A percentile compares a stretch with the other conserved stretches of the same genome.
Evolutionary conservation across 2,888 invertebrate genomes (phyloP).

Genomic region (Rotaria macrura): DNA sequence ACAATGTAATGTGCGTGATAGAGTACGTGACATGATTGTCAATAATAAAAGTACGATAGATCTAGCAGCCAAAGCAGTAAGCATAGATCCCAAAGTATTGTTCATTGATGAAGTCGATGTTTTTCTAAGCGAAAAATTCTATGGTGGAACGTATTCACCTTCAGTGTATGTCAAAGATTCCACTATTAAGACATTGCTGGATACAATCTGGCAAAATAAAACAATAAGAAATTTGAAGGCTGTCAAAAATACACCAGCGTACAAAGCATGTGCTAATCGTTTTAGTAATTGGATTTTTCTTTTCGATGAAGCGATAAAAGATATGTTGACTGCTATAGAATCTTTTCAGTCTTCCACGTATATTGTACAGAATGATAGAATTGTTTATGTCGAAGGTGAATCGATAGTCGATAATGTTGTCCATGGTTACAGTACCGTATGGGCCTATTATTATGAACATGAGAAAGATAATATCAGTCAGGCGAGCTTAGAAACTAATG

Average conservation of each 20-base stretch:
- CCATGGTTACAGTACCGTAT: background rate
- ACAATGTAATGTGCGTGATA: background rate
- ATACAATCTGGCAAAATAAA: background rate
- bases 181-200: background rate
- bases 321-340: background rate
- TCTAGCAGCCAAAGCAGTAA: fast-evolving
- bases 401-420: background rate
- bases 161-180: background rate
- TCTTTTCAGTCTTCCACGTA: background rate
- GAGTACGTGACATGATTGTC: background rate
- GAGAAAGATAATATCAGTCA: background rate
- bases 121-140: constrained; percentile 9
- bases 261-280: background rate
- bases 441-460: background rate
- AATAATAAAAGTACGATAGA: background rate
- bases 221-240: background rate
- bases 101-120: constrained; percentile 28
- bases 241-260: background rate
- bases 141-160: background rate
- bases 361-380: background rate
- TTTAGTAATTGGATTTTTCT: constrained; percentile 4
- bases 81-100: background rate
- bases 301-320: background rate
- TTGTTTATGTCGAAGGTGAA: background rate
- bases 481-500: background rate